Conservation (phyloP, 2,113 vertebrate genomes). For the Turnix velox region DNA sequence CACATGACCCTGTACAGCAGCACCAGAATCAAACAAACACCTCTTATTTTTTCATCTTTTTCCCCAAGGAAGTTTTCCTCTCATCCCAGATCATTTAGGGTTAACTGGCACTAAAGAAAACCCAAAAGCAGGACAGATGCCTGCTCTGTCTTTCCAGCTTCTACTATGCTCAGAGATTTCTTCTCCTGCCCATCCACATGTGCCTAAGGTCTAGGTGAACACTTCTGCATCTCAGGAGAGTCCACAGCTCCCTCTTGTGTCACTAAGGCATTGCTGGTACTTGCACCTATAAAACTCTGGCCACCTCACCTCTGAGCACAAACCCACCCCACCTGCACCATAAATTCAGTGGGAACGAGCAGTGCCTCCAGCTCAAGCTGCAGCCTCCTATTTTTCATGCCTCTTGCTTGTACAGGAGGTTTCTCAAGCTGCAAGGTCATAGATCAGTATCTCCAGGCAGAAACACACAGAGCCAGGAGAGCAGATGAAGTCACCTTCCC, state of each 20-base stretch:
- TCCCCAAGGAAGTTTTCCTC: background rate
- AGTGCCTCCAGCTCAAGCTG: background rate
- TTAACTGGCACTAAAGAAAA: background rate
- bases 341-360: background rate
- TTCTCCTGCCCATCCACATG: background rate
- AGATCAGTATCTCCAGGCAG: background rate
- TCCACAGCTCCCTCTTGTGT: conserved; percentile 45
- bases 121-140: background rate
- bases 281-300: background rate
- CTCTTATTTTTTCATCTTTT: background rate
- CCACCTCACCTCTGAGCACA: background rate
- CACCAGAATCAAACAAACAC: background rate
- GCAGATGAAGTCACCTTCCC: background rate
- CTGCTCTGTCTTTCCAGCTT: background rate
- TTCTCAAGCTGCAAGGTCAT: background rate
- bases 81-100: background rate
- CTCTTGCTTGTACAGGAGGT: background rate
- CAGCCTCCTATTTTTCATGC: background rate
- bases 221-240: background rate
- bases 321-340: background rate
- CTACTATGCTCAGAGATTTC: background rate
- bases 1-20: fast-evolving
- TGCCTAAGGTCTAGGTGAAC: background rate
- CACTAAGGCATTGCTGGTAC: background rate
- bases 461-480: fast-evolving